Evolutionary conservation across 1,140 invertebrate species (phyloP).

Genomic region (Cydia pomonella): DNA sequence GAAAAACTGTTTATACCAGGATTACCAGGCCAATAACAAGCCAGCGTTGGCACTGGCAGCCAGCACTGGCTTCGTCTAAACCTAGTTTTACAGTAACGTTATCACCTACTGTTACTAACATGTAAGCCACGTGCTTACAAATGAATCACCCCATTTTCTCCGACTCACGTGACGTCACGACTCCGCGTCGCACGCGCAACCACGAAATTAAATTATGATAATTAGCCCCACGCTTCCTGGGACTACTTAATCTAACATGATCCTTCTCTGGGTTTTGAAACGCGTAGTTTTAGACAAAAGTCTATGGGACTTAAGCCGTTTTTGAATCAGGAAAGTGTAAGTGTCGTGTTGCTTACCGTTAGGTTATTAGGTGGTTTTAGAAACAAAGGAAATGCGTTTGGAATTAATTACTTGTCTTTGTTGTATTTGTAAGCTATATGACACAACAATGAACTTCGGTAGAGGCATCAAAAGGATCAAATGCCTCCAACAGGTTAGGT

Average conservation of each 20-base stretch:
- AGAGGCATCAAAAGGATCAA: not conserved
- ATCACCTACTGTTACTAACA: slow-evolving; percentile 26
- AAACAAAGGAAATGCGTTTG: slow-evolving; percentile 4
- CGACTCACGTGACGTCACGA: slow-evolving; percentile 74
- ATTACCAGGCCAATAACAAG: too few species aligned
- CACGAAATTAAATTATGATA: slow-evolving; percentile 62
- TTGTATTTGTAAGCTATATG: too few species aligned
- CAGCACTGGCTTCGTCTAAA: too few species aligned
- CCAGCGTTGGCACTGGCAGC: too few species aligned
- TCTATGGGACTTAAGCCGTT: not conserved
- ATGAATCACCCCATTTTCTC: slow-evolving; percentile 68
- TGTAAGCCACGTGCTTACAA: slow-evolving; percentile 63
- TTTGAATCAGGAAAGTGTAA: not conserved
- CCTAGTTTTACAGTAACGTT: not conserved
- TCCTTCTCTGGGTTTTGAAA: not conserved
- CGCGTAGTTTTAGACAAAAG: not conserved
- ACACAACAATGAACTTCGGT: not conserved
- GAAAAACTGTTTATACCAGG: too few species aligned
- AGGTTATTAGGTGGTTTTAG: slow-evolving; percentile 1
- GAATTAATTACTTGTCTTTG: slow-evolving; percentile 9
- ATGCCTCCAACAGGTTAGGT: not conserved
- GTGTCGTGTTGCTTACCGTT: slow-evolving; percentile 7
- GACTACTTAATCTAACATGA: slow-evolving; percentile 17
- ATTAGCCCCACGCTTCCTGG: slow-evolving; percentile 37
- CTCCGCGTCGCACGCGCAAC: slow-evolving; percentile 65